Percentiles rank a stretch among this genome's conserved stretches.
phyloP scores from a whole-genome alignment of 2,797 vertebrate genomes.

The Coreius guichenoti region DNA sequence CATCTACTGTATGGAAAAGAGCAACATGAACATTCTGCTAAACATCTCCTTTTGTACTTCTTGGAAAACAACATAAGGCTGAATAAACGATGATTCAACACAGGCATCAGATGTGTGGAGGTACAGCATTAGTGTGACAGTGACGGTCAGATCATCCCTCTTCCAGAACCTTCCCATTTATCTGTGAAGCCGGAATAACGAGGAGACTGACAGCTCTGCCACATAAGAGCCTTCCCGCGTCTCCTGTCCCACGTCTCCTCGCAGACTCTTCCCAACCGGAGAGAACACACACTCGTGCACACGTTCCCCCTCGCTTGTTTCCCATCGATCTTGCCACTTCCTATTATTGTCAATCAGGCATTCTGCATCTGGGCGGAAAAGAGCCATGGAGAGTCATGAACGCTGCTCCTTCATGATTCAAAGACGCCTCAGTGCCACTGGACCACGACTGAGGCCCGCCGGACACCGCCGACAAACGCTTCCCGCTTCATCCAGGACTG shows the following conservation, averaged over 20 bases:
- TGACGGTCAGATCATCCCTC: conserved; percentile 13
- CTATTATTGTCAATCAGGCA: conserved; percentile 83
- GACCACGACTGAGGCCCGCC: not conserved
- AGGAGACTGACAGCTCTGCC: conserved; percentile 74
- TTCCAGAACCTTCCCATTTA: conserved; percentile 12
- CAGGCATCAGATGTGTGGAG: not conserved
- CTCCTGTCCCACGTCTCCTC: conserved; percentile 22
- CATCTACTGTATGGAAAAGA: not conserved
- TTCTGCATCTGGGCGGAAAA: conserved; percentile 66
- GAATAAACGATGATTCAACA: not conserved
- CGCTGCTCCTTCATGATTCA: conserved; percentile 14
- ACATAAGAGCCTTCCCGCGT: conserved; percentile 43
- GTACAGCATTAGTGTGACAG: not conserved
- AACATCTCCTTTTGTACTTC: not conserved
- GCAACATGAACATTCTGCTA: not conserved
- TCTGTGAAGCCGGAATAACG: conserved; percentile 31
- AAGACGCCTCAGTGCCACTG: not conserved
- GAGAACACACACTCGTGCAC: conserved; percentile 73
- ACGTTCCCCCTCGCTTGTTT: conserved; percentile 74
- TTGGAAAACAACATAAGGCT: not conserved
- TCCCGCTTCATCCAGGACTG: not conserved
- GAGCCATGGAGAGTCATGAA: conserved; percentile 52
- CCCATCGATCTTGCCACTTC: conserved; percentile 83
- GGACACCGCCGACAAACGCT: not conserved
- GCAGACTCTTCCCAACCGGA: conserved; percentile 61